These are phyloP conservation scores for Fistularia tabacaria DNA, from an alignment of 2,797 vertebrate species.

Conservation along the genomic window DNA sequence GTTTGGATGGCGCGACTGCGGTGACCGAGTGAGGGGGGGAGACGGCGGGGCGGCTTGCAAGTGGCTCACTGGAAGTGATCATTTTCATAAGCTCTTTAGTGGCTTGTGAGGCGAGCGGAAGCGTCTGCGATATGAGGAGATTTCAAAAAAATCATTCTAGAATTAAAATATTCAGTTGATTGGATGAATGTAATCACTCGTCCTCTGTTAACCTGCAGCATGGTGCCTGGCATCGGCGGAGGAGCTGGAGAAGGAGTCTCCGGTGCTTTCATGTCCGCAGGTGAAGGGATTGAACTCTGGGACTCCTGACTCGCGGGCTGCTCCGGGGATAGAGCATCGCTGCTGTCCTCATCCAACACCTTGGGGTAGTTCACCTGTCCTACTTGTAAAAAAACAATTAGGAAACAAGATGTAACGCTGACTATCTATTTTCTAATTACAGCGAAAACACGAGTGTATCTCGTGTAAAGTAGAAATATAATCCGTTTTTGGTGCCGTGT, in stretches of 20 bases:
- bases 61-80: constrained; percentile 69
- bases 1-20: constrained; percentile 74
- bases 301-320: constrained; percentile 96
- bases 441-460: background rate
- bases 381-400: constrained; percentile 45
- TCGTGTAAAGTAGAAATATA: background rate
- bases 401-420: background rate
- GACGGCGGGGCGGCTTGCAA: constrained; percentile 60
- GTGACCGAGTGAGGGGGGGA: constrained; percentile 54
- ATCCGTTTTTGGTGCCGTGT: background rate
- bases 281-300: constrained; percentile 85
- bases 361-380: constrained; percentile 88
- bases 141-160: background rate
- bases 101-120: constrained; percentile 68
- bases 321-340: constrained; percentile 91
- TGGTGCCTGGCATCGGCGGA: constrained; percentile 49
- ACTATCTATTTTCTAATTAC: background rate
- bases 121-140: constrained; percentile 65
- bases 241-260: constrained; percentile 73
- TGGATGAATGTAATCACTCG: too few relatives aligned
- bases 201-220: constrained; percentile 77
- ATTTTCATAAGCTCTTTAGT: constrained; percentile 85
- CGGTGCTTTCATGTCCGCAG: constrained; percentile 78
- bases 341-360: constrained; percentile 92
- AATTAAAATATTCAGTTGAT: background rate